phyloP scores from a whole-genome alignment of 2,888 invertebrate genomes.

The Spodoptera picta region DNA sequence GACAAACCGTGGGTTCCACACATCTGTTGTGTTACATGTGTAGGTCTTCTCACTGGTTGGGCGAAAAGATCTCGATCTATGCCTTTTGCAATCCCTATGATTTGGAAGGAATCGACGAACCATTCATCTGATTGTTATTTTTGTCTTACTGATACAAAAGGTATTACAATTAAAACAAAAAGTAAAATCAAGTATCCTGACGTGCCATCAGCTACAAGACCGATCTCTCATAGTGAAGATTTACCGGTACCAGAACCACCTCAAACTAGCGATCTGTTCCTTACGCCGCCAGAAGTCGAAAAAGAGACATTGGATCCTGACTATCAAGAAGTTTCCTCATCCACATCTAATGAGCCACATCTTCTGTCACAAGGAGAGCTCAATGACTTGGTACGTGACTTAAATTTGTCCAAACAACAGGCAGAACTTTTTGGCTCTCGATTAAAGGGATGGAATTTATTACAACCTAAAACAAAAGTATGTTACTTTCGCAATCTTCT shows the following conservation, averaged over 20 bases:
- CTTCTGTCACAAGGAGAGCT: no score
- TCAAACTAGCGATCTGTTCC: conserved; percentile 1
- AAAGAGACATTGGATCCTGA: no score
- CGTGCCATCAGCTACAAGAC: conserved; percentile 4
- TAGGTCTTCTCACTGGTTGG: conserved; percentile 18
- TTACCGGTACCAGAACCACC: conserved; percentile 6
- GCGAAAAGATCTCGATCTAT: conserved; percentile 37
- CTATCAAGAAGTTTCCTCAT: no score
- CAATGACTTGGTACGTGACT: no score
- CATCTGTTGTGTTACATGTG: conserved; percentile 42
- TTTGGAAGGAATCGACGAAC: conserved; percentile 26
- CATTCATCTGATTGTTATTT: conserved; percentile 23
- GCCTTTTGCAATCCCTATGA: conserved; percentile 36
- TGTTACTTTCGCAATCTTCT: neutral
- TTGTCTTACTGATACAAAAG: conserved; percentile 9
- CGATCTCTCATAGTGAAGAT: conserved; percentile 3
- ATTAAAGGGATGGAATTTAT: no score
- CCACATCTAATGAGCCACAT: no score
- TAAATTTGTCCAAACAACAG: no score
- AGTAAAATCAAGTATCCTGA: conserved; percentile 2
- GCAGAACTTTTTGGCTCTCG: no score
- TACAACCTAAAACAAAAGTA: no score
- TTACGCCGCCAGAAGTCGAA: neutral
- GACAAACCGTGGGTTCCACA: conserved; percentile 40
- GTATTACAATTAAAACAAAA: conserved; percentile 5